Evolutionary conservation across 2,113 vertebrate species (phyloP).

Genomic region (Penelope pileata): DNA sequence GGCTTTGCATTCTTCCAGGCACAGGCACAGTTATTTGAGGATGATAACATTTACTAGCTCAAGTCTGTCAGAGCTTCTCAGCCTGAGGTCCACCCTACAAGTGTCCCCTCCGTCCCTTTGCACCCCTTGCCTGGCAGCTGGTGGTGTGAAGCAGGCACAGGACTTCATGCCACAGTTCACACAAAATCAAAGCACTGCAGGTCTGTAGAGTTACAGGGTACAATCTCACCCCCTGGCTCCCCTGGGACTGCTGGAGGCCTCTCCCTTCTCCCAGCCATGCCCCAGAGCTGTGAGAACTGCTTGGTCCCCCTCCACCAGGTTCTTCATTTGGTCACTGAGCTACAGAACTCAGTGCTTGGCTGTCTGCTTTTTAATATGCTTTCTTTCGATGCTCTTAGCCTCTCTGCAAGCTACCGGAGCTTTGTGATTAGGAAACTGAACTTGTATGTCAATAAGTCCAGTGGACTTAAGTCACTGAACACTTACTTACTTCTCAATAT

Average conservation of each 20-base stretch:
- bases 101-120: background rate
- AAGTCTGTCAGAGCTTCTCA: background rate
- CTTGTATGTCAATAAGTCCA: background rate
- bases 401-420: background rate
- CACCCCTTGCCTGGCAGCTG: background rate
- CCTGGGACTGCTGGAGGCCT: background rate
- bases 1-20: background rate
- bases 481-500: background rate
- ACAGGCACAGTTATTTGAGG: background rate
- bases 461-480: background rate
- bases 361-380: background rate
- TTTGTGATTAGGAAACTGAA: background rate
- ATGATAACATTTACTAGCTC: background rate
- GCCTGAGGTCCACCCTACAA: background rate
- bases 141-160: background rate
- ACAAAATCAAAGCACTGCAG: background rate
- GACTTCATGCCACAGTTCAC: background rate
- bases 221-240: background rate
- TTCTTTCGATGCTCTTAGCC: background rate
- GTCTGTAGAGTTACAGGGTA: background rate
- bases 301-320: background rate
- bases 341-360: background rate
- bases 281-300: background rate
- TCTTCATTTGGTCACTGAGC: background rate
- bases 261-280: background rate